phyloP scores from a whole-genome alignment of 2,888 invertebrate species.

The Axea sp. region DNA sequence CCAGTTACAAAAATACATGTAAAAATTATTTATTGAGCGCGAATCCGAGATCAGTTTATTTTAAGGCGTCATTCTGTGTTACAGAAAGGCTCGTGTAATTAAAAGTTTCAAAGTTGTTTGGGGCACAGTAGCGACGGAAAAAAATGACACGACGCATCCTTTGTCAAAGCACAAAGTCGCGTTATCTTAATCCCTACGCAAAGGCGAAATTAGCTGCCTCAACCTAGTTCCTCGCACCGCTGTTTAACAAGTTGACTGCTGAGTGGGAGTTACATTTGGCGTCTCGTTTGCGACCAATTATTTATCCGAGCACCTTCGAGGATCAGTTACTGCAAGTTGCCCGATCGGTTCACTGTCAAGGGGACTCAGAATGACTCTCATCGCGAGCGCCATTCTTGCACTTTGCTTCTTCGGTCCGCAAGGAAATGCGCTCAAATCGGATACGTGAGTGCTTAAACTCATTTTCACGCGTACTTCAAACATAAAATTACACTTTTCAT shows the following conservation, averaged over 20 bases:
- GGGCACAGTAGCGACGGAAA: conserved; percentile 16
- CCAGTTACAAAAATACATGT: no score
- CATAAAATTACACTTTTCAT: no score
- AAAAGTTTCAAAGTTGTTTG: conserved; percentile 14
- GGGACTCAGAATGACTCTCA: conserved; percentile 69
- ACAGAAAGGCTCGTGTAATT: no score
- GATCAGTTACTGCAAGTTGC: conserved; percentile 71
- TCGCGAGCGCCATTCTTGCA: conserved; percentile 59
- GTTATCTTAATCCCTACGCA: conserved; percentile 67
- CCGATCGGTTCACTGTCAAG: conserved; percentile 70
- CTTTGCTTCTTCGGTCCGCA: conserved; percentile 14
- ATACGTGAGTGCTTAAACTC: conserved; percentile 36
- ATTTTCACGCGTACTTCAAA: no score
- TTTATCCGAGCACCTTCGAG: conserved; percentile 66
- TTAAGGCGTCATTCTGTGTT: no score
- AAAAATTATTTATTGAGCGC: no score
- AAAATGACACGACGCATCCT: conserved; percentile 13
- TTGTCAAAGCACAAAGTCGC: conserved; percentile 24
- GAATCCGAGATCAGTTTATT: no score
- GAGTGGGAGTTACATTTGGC: conserved; percentile 74
- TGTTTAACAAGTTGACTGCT: conserved; percentile 50
- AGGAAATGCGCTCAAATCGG: conserved; percentile 3
- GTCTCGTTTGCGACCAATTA: conserved; percentile 71
- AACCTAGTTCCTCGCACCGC: conserved; percentile 62
- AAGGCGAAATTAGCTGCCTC: conserved; percentile 62